Percentiles rank a stretch among this genome's conserved stretches.
These are phyloP conservation scores for Leontopithecus rosalia DNA, from an alignment of 2,797 vertebrate species.

Conservation along the genomic window DNA sequence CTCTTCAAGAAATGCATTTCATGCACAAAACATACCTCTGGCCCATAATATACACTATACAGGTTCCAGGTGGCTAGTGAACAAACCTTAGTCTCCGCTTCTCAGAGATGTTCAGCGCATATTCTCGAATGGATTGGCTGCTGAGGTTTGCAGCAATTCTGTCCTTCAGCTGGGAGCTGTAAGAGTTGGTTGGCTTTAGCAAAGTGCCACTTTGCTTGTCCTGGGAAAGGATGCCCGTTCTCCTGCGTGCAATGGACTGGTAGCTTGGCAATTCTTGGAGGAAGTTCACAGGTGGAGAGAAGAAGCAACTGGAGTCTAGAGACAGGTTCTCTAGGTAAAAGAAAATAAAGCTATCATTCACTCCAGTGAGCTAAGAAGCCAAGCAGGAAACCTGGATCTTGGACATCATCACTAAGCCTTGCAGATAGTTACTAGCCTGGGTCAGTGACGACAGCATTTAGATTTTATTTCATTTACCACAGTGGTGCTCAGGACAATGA, in stretches of 20 bases:
- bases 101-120: constrained; percentile 85
- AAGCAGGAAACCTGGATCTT: background rate
- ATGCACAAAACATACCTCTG: background rate
- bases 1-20: background rate
- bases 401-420: background rate
- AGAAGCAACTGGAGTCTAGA: constrained; percentile 66
- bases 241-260: constrained; percentile 90
- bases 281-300: constrained; percentile 85
- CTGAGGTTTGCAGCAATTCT: constrained; percentile 50
- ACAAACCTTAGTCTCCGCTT: constrained; percentile 90
- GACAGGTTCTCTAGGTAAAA: constrained; percentile 70
- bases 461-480: background rate
- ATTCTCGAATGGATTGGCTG: constrained; percentile 83
- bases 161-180: constrained; percentile 40
- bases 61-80: background rate
- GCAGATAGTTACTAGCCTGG: background rate
- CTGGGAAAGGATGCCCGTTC: constrained; percentile 62
- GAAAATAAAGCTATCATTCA: constrained; percentile 38
- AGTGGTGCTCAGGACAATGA: background rate
- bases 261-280: constrained; percentile 96
- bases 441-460: background rate
- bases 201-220: constrained; percentile 80
- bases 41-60: background rate
- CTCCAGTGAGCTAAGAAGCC: background rate
- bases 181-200: constrained; percentile 59